Base-by-base conservation (phyloP, 2,113 vertebrate species). In the Perca fluviatilis region DNA sequence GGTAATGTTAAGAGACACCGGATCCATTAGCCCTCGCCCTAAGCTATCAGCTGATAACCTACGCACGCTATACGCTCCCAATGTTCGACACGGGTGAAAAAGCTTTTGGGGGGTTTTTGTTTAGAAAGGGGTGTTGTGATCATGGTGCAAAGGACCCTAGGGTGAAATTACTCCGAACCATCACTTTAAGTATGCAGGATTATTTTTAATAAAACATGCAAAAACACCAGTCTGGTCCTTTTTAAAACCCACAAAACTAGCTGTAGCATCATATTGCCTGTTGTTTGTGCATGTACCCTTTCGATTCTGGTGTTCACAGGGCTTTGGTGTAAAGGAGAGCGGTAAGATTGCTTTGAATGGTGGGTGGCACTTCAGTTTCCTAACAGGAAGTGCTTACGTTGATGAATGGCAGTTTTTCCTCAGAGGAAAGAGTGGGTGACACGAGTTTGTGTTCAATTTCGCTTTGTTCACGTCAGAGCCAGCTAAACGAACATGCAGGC, bases 341-440 rank as follows among this genome's bases (percentile, higher is more conserved):
- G 12, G 71, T 70, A 10, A 65, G 62, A 21, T 57, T 61, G 84
- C 77, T 84, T 51, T 86, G 80, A 83, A 72, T 80, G 82, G 89
- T 86, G 80, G 90, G 86, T 91, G 90, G 85, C 85, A 80, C 72
- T 71, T 87, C 30, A 51, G 87, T 87, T 90, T 90, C 87, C 84
- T 90, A 74, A 86, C 92, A 94, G 93, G 93, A 94, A 93, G 89
- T 40, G 77, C 88, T 89, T 88, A 60, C 67, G 77, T 77, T 86
- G 63, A 89, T 90, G 83, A 89, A 87, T 89, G 77, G 79, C 84
- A 82, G 70, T 85, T 90, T 81, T 85, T 87, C 89, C 86, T 90
- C 72, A 80, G 87, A 91, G 90, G 91, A 94, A 94, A 86, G 86
- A 91, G 92, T 92, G 91, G 92, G 93, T 91, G 89, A 92, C 56